Base-by-base conservation (phyloP, 2,797 vertebrate species). In the Nasua narica region DNA sequence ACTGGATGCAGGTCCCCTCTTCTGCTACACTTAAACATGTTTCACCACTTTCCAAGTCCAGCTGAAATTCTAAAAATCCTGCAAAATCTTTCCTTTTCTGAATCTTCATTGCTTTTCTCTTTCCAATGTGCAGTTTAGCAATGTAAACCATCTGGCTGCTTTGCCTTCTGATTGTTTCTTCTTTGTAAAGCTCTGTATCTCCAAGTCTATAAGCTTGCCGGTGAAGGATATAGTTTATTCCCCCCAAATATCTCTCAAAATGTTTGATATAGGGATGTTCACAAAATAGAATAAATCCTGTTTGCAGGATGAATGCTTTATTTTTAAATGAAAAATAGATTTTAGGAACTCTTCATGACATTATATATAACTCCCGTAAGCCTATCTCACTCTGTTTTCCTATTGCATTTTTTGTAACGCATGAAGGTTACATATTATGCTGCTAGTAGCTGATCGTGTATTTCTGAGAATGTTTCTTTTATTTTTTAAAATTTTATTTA, bases 241-340 rank as follows among this genome's bases (percentile, higher is more conserved):
- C 50, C 37, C n/a, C 52, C 74, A 90, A 93, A 35, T 13, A 83
- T 21, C 46, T 93, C 84, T 94, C 48, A 96, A 74, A 90, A 74
- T 67, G 65, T 50, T 94, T 83, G n/a, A 85, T 19, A 67, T 14
- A 78, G 82, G 52, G 52, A 72, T 96, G 65, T 62, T 72, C 50
- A 92, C 70, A 90, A 93, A 79, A 46, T 65, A 94, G 86, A 91
- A 91, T 10, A 65, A 19, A 87, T 40, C 50, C 27, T 76, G 92
- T 94, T 93, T 83, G 7, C 12, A 87, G 70, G 43, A 91, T 76
- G 83, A 86, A 90, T 91, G 40, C 21, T 91, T 95, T 40, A 67
- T 67, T 90, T 96, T 93, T 95, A 77, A 86, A 89, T 77, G n/a
- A 81, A 96, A 94, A 70, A 74, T 16, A 93, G 29, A 94, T 62